phyloP scores from a whole-genome alignment of 2,797 vertebrate species.

The Sebastes trivittatus region DNA sequence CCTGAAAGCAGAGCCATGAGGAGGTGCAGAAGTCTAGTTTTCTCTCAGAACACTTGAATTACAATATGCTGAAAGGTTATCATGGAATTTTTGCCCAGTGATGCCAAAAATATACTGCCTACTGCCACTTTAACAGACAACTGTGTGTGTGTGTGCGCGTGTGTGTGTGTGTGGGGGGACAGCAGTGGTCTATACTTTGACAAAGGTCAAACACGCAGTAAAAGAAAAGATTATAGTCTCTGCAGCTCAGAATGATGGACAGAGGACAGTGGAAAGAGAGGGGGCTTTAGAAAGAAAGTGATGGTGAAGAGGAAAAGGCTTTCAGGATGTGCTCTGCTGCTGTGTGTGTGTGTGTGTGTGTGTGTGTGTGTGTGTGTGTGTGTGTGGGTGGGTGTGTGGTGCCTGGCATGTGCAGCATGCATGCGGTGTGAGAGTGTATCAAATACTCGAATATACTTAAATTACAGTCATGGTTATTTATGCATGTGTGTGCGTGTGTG shows the following conservation, averaged over 20 bases:
- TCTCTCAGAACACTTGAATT: too few species aligned
- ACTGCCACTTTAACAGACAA: too few species aligned
- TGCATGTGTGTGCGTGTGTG: neutral
- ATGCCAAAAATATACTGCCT: too few species aligned
- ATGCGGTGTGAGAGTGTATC: neutral
- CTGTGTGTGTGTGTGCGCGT: neutral
- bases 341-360: neutral
- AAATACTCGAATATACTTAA: neutral
- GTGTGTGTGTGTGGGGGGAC: neutral
- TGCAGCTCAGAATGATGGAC: neutral
- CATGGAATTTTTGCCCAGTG: too few species aligned
- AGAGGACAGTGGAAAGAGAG: neutral
- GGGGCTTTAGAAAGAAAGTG: neutral
- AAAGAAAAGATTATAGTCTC: slow-evolving; percentile 17
- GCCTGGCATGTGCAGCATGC: too few species aligned
- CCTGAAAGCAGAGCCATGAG: too few species aligned
- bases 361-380: neutral
- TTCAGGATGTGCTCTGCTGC: neutral
- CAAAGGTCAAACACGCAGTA: slow-evolving; percentile 43
- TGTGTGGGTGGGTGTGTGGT: neutral
- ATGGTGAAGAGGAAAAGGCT: neutral
- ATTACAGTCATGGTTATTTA: slow-evolving; percentile 4
- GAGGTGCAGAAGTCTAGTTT: too few species aligned
- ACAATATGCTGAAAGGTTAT: too few species aligned
- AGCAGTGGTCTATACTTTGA: slow-evolving; percentile 13